A percentile compares a stretch with the other conserved stretches of the same genome.
Evolutionary conservation across 23 tunicate species (phyloP).

Genomic region (Phallusia fumigata): DNA sequence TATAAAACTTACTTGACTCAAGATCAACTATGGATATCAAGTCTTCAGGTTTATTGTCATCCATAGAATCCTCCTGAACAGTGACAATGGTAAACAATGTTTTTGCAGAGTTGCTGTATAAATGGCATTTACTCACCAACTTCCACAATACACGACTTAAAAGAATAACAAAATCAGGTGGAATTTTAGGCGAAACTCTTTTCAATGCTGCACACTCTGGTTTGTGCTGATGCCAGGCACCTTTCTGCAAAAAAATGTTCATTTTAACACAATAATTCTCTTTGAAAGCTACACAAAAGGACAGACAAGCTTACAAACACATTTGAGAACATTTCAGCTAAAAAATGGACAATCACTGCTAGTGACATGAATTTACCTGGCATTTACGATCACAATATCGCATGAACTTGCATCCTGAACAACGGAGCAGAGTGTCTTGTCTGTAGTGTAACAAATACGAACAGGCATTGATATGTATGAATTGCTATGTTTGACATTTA

Average conservation of each 20-base stretch:
- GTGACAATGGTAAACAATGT: not conserved
- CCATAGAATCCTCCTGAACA: conserved; percentile 56
- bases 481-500: too few relatives aligned
- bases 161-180: conserved; percentile 84
- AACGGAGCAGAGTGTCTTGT: conserved; percentile 63
- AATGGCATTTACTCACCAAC: conserved; percentile 30
- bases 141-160: conserved; percentile 67
- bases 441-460: not conserved
- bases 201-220: conserved; percentile 76
- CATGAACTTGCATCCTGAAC: conserved; percentile 91
- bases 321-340: too few relatives aligned
- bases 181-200: conserved; percentile 71
- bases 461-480: not conserved
- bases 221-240: conserved; percentile 75
- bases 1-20: conserved; percentile 59
- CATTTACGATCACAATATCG: conserved; percentile 70
- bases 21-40: conserved; percentile 65
- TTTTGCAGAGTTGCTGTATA: not conserved
- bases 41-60: conserved; percentile 59
- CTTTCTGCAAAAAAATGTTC: conserved; percentile 43
- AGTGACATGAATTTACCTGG: conserved; percentile 30
- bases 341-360: too few relatives aligned
- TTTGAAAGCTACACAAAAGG: not conserved
- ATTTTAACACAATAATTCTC: not conserved
- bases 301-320: not conserved